Percentiles rank a stretch among this genome's conserved stretches.
phyloP scores from a whole-genome alignment of 2,113 vertebrate genomes.

The Tichodroma muraria region DNA sequence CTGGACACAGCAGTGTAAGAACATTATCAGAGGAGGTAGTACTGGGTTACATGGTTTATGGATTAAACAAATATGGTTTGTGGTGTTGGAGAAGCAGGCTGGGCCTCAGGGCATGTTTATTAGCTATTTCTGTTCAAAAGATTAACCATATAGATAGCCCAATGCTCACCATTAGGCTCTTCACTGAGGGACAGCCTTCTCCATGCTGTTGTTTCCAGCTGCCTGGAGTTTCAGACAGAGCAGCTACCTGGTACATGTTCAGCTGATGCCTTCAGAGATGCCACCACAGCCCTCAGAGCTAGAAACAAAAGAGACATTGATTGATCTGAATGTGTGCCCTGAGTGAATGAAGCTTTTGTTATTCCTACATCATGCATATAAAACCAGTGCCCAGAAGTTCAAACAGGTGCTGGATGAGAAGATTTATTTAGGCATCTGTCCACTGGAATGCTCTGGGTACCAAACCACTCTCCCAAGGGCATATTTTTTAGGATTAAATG shows the following conservation, averaged over 20 bases:
- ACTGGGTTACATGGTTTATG: not conserved
- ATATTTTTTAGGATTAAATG: not conserved
- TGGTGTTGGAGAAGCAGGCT: not conserved
- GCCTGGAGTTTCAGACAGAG: not conserved
- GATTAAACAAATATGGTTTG: not conserved
- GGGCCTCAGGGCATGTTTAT: not conserved
- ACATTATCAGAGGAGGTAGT: not conserved
- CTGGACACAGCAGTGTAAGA: not conserved
- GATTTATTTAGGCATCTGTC: not conserved
- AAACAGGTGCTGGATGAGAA: not conserved
- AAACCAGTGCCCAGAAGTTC: not conserved
- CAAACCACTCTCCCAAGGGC: not conserved
- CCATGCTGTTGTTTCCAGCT: not conserved
- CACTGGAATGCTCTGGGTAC: not conserved
- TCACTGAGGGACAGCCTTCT: not conserved
- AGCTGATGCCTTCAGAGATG: not conserved
- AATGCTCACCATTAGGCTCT: not conserved
- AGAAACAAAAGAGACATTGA: not conserved
- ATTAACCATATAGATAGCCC: not conserved
- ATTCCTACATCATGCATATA: fast-evolving
- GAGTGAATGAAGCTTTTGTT: not conserved
- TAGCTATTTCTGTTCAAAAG: not conserved
- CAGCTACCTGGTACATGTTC: not conserved
- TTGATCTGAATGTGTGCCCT: not conserved
- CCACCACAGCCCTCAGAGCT: not conserved